Conservation (phyloP, 2,113 vertebrate genomes). For the Felis catus region F.catus_Fca126_mat1.0 CM031416.1:43195501-43196000, state of each 20-base stretch:
- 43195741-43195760: not conserved
- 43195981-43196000: no score
- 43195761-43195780: not conserved
- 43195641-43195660: not conserved
- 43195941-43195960: not conserved
- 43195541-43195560: not conserved
- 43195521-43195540: not conserved
- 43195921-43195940: not conserved
- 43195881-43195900: not conserved
- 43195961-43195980: not conserved
- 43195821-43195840: not conserved
- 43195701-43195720: not conserved
- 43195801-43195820: not conserved
- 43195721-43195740: not conserved
- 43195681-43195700: not conserved
- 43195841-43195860: not conserved
- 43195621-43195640: not conserved
- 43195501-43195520: not conserved
- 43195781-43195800: not conserved
- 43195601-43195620: not conserved
- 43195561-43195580: not conserved
- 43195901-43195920: not conserved
- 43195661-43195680: not conserved
- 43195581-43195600: not conserved
- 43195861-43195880: not conserved